phyloP scores from a whole-genome alignment of 2,797 vertebrate species.

The Cynodonichthys magdalenae region DNA sequence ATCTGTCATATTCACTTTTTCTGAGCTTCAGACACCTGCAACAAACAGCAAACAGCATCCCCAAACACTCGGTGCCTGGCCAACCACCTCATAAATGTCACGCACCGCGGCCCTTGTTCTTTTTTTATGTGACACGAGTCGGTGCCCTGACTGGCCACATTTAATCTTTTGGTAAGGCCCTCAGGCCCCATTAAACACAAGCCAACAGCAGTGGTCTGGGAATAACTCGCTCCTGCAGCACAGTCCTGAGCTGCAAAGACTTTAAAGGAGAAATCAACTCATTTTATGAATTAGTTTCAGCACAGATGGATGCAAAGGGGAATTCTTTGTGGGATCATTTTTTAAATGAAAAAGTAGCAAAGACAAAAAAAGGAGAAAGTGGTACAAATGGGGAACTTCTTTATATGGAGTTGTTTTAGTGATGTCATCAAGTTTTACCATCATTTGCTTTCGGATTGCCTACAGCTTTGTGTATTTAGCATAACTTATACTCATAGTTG shows the following conservation, averaged over 20 bases:
- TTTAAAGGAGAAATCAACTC: slow-evolving; percentile 45
- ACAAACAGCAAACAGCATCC: slow-evolving; percentile 55
- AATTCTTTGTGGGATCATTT: neutral
- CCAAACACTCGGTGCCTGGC: slow-evolving; percentile 53
- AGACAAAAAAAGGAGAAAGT: slow-evolving; percentile 10
- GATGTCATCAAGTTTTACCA: no score
- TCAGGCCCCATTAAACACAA: slow-evolving; percentile 66
- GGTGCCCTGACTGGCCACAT: slow-evolving; percentile 64
- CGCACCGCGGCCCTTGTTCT: slow-evolving; percentile 59
- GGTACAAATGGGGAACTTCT: neutral
- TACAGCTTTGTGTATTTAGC: no score
- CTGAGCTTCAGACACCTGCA: slow-evolving; percentile 47
- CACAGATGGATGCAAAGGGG: slow-evolving; percentile 19
- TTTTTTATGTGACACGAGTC: slow-evolving; percentile 75
- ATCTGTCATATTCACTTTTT: slow-evolving; percentile 32
- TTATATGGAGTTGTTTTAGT: no score
- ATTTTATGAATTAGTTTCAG: slow-evolving; percentile 43
- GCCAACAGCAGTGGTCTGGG: slow-evolving; percentile 48
- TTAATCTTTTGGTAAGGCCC: slow-evolving; percentile 72
- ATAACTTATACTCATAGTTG: no score
- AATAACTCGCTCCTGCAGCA: slow-evolving; percentile 39
- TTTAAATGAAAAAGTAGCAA: slow-evolving; percentile 23
- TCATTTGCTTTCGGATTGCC: no score
- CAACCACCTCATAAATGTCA: slow-evolving; percentile 72
- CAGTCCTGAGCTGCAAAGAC: slow-evolving; percentile 29